Evolutionary conservation across 2,888 invertebrate genomes (phyloP), one percentile per base, ranked within the genome.

Genomic region (Lasioglossum calceatum): DNA sequence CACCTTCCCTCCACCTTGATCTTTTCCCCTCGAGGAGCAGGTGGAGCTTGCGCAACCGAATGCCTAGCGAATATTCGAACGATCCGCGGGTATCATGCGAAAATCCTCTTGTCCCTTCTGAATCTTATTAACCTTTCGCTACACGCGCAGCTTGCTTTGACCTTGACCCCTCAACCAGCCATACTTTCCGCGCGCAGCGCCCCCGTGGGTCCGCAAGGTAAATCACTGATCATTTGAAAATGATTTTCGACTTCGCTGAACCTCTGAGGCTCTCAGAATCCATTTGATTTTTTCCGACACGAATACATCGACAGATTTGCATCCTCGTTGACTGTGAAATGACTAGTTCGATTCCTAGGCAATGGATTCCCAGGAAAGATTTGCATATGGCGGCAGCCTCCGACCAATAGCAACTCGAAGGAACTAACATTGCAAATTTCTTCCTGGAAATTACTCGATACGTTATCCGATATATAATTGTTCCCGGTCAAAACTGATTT

Each of bases 1-100:
- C 79, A 75, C 80, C 82, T 80, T 70, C 77, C 72, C 76, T 84
- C 85, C 74, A 79, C 87, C 82, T 86, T 86, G 86, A 86, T 82
- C 86, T 87, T 85, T 86, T 74, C 79, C 79, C 77, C 19, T 32
- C 64, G 78, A 70, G 79, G 36, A 77, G 71, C 84, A 85, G 85
- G 85, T 85, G 85, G 67, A 84, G 79, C 75, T 85, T 79, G 75
- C 85, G 79, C 85, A 79, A 85, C 72, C 39, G 23, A 73, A 84
- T 85, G 79, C 84, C 83, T 27, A 79, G 78, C 75, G 74, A 77
- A 84, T 84, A 81, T 77, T 82, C 79, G n/a, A 61, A 14, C 47
- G 50, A 50, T 32, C 67, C 19, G 32, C 67, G 67, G 36, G 14
- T 64, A 67, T 67, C 36, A 36, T 67, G 32, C 61, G 61, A 61